Evolutionary conservation across 1,140 invertebrate genomes (phyloP), one percentile per base, ranked within the genome.

Genomic region (Asobara japonica): DNA sequence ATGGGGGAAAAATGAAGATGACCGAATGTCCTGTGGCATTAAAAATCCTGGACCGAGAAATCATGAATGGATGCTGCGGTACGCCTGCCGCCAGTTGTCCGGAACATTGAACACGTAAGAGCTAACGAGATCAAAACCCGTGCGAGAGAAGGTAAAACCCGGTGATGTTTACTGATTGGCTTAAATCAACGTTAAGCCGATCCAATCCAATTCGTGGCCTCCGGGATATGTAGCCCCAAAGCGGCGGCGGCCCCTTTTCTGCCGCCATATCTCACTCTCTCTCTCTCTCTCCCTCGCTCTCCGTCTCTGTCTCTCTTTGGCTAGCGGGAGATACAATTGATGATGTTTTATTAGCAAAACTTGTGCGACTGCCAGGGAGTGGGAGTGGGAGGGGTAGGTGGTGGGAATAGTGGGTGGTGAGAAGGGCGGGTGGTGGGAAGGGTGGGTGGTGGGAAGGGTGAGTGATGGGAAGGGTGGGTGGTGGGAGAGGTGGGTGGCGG

Each of bases 121-220:
- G 81, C 82, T 87, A 88, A 87, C 86, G 79, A 87, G 86, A 88
- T 87, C 83, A 88, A 62, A 62, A 62, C 27, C 60, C 60, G 80
- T 71, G 79, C 76, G 74, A 71, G 51, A 69, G 27, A 67, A 27
- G 67, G 71, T 56, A 70, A 70, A 51, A 78, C 77, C 41, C 79
- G 80, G 79, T 80, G 80, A 82, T 88, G 83, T 88, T 88, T 88
- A 77, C 80, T 80, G 82, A 87, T 87, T 87, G 86, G 86, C 86
- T 87, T 88, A 87, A 87, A 88, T 87, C 86, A 86, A 78, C 84
- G 84, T 78, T 87, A 88, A 88, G 86, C 86, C 83, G 86, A 88
- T 85, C 80, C 81, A 84, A 85, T 87, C 82, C 76, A 77, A 76
- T 76, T 71, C 82, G 76, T 80, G 77, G 78, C 81, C 70, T 67